phyloP scores from a whole-genome alignment of 1,140 invertebrate genomes.

The Kradibia gibbosae region DNA sequence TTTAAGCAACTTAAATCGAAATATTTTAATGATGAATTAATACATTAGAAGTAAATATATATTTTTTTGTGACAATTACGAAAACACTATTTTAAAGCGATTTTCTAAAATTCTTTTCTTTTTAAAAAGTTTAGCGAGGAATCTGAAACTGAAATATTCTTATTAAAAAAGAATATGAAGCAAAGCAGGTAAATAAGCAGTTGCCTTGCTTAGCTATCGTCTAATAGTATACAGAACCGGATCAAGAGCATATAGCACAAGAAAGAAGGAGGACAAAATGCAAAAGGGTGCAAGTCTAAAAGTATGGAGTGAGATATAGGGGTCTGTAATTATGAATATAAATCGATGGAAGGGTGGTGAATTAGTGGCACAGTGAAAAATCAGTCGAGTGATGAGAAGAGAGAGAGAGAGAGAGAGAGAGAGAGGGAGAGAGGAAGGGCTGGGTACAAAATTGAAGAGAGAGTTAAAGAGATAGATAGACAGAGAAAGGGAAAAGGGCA shows the following conservation, averaged over 20 bases:
- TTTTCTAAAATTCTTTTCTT: too few relatives aligned
- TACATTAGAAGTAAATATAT: too few relatives aligned
- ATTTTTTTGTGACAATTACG: too few relatives aligned
- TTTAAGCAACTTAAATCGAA: too few relatives aligned
- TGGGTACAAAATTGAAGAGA: slow-evolving; percentile 51
- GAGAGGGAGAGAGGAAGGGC: neutral
- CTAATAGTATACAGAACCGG: neutral
- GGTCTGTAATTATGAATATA: slow-evolving; percentile 71
- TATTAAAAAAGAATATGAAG: neutral
- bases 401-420: slow-evolving; percentile 16
- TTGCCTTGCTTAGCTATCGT: neutral
- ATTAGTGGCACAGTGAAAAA: slow-evolving; percentile 40
- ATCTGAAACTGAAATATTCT: neutral
- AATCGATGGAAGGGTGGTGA: slow-evolving; percentile 61
- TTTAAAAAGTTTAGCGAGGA: neutral
- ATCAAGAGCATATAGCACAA: neutral
- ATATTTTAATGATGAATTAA: too few relatives aligned
- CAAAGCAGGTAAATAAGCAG: slow-evolving; percentile 19
- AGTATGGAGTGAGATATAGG: slow-evolving; percentile 56
- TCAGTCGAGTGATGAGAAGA: slow-evolving; percentile 50
- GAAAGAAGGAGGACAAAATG: slow-evolving; percentile 4
- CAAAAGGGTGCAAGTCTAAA: slow-evolving; percentile 45
- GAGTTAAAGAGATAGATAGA: slow-evolving; percentile 55
- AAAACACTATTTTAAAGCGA: too few relatives aligned
- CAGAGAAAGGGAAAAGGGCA: neutral